These are phyloP conservation scores for Megastigmus dorsalis DNA, from an alignment of 2,888 invertebrate genomes.

Conservation along the genomic window DNA sequence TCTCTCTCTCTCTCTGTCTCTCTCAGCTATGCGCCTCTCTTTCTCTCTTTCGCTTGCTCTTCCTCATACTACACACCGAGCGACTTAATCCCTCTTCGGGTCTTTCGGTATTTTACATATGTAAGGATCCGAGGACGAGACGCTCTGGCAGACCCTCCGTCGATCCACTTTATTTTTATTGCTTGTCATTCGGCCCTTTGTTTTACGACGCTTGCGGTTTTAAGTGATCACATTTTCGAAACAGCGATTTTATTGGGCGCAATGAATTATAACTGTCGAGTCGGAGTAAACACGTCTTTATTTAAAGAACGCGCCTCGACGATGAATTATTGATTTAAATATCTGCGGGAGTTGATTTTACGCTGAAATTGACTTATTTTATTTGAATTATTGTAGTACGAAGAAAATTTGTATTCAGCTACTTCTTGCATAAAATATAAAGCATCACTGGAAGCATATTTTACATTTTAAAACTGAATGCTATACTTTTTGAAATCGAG, in stretches of 20 bases:
- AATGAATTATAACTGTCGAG: conserved; percentile 24
- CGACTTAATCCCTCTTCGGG: conserved; percentile 30
- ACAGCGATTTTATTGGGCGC: conserved; percentile 18
- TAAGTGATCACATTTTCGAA: not conserved
- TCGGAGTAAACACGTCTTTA: not conserved
- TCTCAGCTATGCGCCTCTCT: too few relatives aligned
- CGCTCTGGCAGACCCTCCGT: not conserved
- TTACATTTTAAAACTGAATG: too few relatives aligned
- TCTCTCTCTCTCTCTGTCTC: conserved; percentile 13
- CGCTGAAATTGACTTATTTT: too few relatives aligned
- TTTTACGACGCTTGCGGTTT: conserved; percentile 7
- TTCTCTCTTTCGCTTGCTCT: not conserved
- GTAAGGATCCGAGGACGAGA: conserved; percentile 18
- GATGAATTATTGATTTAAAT: conserved; percentile 10
- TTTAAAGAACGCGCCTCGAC: not conserved
- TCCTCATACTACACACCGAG: not conserved
- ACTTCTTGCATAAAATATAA: too few relatives aligned
- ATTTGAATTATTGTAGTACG: too few relatives aligned
- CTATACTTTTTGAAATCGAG: too few relatives aligned
- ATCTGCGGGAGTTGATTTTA: too few relatives aligned
- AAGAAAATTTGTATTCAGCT: too few relatives aligned
- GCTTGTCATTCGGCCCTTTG: conserved; percentile 11
- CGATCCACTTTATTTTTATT: conserved; percentile 17
- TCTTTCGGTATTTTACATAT: conserved; percentile 32
- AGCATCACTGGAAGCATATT: too few relatives aligned